Evolutionary conservation across 2,888 invertebrate species (phyloP).

Genomic region (Pemphredon lugubris): DNA sequence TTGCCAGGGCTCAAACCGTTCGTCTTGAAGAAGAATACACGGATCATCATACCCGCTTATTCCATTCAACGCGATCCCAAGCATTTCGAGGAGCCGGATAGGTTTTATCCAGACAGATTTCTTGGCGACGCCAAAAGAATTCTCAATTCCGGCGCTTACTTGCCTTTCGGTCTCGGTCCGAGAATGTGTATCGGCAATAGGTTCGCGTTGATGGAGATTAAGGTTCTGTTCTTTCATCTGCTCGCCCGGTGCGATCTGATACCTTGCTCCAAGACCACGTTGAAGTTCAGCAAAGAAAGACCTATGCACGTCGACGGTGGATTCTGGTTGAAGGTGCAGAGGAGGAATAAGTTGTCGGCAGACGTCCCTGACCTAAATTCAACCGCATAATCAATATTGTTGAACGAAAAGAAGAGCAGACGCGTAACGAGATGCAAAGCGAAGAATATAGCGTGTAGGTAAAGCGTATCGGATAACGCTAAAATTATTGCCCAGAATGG

Average conservation of each 20-base stretch:
- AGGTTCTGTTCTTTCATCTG: conserved; percentile 65
- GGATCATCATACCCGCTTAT: conserved; percentile 70
- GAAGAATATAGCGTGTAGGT: too few relatives aligned
- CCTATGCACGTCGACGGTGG: conserved; percentile 59
- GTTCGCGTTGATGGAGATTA: conserved; percentile 78
- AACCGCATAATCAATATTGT: too few relatives aligned
- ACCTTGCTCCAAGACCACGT: conserved; percentile 79
- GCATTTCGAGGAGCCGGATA: conserved; percentile 76
- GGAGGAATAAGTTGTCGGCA: conserved; percentile 4
- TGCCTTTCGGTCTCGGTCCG: conserved; percentile 71
- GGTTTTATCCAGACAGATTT: conserved; percentile 80
- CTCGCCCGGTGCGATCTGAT: conserved; percentile 59
- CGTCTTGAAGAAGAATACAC: conserved; percentile 69
- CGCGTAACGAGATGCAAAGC: too few relatives aligned
- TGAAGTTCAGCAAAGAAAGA: conserved; percentile 55
- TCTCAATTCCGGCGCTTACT: conserved; percentile 47
- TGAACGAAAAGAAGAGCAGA: too few relatives aligned
- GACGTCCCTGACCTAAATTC: too few relatives aligned
- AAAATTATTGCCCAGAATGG: too few relatives aligned
- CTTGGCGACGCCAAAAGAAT: conserved; percentile 43
- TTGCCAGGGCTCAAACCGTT: conserved; percentile 67
- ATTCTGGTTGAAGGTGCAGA: conserved; percentile 60
- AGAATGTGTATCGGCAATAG: conserved; percentile 74
- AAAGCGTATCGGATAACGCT: too few relatives aligned
- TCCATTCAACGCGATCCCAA: conserved; percentile 75